Base-by-base conservation (phyloP, 2,888 invertebrate species). In the Lymantria monacha region DNA sequence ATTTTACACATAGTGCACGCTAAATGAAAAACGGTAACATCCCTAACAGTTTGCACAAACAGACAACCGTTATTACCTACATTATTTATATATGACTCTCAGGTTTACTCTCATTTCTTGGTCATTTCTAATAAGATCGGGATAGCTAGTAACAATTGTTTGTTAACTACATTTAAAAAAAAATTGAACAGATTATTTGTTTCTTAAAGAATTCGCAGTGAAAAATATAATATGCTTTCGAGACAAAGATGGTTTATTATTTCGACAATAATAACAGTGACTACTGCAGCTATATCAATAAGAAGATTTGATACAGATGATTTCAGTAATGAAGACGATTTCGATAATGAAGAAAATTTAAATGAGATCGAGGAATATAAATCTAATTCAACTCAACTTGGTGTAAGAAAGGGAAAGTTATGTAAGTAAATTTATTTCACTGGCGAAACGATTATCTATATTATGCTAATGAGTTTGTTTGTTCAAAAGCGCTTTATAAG, bases 1-100 rank as follows among this genome's bases (percentile, higher is more conserved):
- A 69, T 68, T 70, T 61, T 62, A 60, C 60, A 68, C 67, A 33
- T 68, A 55, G 70, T 60, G 70, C 64, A 57, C 61, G 87, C 83
- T 89, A 90, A 90, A 63, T 66, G 71, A 64, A 59, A 73, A 87
- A 87, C 90, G 86, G 89, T 88, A 76, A 73, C 76, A 80, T 59
- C 78, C 79, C 69, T 83, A 85, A 88, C 79, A 68, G 49, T 68
- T 83, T 79, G 49, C 69, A 73, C 83, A 87, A 87, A 89, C 72
- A 87, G 31, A 59, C 48, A 49, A 86, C 90, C 89, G 90, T 89
- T 89, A 90, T 70, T 62, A 71, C 75, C 76, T 58, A 87, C 79
- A 74, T 85, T 87, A 89, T 87, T 85, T 79, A 86, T 75, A 74
- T 62, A 70, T 66, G 74, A 66, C 67, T 62, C 64, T 57, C 72